Percentiles rank a stretch among this genome's conserved stretches.
Conservation (phyloP, 1,140 invertebrate genomes). For the Plutomurus gul region DNA sequence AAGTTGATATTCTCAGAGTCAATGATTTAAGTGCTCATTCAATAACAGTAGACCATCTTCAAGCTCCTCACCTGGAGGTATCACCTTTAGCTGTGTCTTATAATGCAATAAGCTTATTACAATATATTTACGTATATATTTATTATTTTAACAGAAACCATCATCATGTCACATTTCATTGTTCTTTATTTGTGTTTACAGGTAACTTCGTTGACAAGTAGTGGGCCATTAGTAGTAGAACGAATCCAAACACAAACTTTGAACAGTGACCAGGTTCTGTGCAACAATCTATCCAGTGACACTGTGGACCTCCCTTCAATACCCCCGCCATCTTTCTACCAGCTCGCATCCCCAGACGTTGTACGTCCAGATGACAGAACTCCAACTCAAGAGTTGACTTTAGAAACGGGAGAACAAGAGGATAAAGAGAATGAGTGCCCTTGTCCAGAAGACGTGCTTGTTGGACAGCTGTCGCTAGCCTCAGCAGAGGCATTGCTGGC, state of each 20-base stretch:
- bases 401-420: slow-evolving; percentile 31
- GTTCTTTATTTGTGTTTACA: slow-evolving; percentile 16
- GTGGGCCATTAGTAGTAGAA: slow-evolving; percentile 38
- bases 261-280: slow-evolving; percentile 40
- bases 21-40: slow-evolving; percentile 48
- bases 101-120: too few species aligned
- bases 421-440: slow-evolving; percentile 35
- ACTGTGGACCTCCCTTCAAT: slow-evolving; percentile 42
- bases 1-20: slow-evolving; percentile 52
- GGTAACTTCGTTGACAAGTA: slow-evolving; percentile 43
- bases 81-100: too few species aligned
- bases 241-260: slow-evolving; percentile 39
- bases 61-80: slow-evolving; percentile 47
- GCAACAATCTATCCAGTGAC: slow-evolving; percentile 32
- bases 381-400: neutral
- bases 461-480: neutral
- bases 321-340: slow-evolving; percentile 50
- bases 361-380: neutral
- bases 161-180: neutral
- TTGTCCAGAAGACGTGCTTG: slow-evolving; percentile 28
- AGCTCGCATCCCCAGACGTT: slow-evolving; percentile 25
- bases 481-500: neutral
- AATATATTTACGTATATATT: neutral
- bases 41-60: slow-evolving; percentile 41
- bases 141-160: too few species aligned